A percentile compares a stretch with the other conserved stretches of the same genome.
Conservation (phyloP, 1,140 invertebrate species). For the Theocolax elegans region DNA sequence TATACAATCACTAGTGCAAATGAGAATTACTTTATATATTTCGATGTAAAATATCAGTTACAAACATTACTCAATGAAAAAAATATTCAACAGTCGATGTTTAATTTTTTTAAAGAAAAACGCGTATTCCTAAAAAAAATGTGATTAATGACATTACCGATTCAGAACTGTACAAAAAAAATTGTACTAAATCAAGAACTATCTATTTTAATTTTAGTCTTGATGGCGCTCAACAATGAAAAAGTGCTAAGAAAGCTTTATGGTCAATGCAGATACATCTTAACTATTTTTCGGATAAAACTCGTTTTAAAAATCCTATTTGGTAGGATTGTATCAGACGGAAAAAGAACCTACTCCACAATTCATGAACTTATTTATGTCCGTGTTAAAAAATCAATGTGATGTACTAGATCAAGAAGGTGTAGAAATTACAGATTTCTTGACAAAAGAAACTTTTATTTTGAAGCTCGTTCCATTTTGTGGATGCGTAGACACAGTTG, state of each 20-base stretch:
- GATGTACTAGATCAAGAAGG: not conserved
- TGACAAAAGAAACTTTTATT: not conserved
- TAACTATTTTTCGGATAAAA: not conserved
- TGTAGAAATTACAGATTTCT: not conserved
- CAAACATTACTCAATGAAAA: not conserved
- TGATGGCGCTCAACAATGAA: conserved; percentile 10
- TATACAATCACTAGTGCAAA: not conserved
- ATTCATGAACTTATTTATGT: conserved; percentile 7
- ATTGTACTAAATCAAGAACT: not conserved
- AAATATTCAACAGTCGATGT: conserved; percentile 5
- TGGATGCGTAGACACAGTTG: conserved; percentile 41
- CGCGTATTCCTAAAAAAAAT: not conserved
- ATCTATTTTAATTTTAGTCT: not conserved
- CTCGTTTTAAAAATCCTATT: conserved; percentile 10
- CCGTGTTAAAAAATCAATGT: not conserved
- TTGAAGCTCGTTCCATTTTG: conserved; percentile 24
- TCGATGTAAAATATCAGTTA: conserved; percentile 1
- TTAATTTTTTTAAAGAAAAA: not conserved
- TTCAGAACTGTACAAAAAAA: not conserved
- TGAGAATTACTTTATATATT: conserved; percentile 9
- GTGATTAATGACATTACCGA: not conserved
- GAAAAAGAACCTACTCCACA: conserved; percentile 13
- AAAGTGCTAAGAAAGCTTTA: conserved; percentile 15
- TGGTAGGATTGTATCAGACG: not conserved
- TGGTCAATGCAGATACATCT: conserved; percentile 8